Evolutionary conservation across 2,113 vertebrate species (phyloP).

Genomic region (Dryoscopus gambensis): DNA sequence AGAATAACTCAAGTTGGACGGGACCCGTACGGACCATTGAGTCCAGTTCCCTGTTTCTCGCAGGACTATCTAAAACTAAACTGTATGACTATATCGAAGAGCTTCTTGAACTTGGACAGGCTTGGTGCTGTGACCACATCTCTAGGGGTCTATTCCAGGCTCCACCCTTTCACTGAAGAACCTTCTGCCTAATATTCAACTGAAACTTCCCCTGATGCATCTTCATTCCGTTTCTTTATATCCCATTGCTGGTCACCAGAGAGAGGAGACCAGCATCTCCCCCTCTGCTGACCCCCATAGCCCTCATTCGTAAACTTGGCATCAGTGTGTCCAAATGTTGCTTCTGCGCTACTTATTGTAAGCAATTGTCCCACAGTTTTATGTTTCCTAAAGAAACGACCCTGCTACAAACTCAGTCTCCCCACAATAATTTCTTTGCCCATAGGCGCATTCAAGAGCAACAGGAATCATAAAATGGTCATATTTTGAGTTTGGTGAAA

Average conservation of each 20-base stretch:
- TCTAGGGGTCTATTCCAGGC: neutral
- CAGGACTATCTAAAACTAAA: neutral
- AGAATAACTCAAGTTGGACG: neutral
- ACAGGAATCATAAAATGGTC: neutral
- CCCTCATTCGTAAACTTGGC: neutral
- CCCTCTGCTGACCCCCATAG: rapidly evolving
- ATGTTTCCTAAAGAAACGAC: neutral
- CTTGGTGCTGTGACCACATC: neutral
- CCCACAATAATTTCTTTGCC: neutral
- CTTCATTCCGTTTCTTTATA: neutral
- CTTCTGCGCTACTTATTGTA: neutral
- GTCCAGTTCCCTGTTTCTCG: neutral
- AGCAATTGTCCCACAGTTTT: neutral
- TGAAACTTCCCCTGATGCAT: neutral
- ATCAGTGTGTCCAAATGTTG: neutral
- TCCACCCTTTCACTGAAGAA: neutral
- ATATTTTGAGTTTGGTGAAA: neutral
- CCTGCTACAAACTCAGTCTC: neutral
- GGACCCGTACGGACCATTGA: neutral
- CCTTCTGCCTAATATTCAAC: neutral
- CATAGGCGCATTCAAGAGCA: neutral
- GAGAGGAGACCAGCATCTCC: neutral
- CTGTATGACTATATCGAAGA: rapidly evolving
- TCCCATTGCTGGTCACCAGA: rapidly evolving
- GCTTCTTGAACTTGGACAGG: neutral